Percentiles rank a stretch among this genome's conserved stretches.
Evolutionary conservation across 2,113 vertebrate species (phyloP).

Genomic region (Phaethon lepturus): DNA sequence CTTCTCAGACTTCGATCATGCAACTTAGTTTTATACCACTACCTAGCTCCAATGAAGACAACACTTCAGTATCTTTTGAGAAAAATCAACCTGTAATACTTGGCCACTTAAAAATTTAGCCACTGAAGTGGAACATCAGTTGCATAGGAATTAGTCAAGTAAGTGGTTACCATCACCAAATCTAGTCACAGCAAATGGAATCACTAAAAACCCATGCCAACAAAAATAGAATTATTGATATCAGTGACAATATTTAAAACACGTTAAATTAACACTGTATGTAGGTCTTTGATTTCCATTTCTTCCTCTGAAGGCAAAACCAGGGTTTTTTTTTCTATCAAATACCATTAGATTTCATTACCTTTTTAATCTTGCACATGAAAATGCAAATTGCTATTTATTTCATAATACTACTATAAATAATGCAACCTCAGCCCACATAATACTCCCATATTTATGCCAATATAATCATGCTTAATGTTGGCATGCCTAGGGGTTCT

Average conservation of each 20-base stretch:
- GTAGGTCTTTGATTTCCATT: background rate
- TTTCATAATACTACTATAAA: background rate
- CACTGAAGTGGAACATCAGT: background rate
- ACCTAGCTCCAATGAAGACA: background rate
- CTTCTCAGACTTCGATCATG: background rate
- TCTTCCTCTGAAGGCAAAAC: background rate
- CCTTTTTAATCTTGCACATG: background rate
- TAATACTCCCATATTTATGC: background rate
- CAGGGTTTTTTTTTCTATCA: background rate
- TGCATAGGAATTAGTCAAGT: background rate
- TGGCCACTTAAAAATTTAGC: background rate
- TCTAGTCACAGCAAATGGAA: background rate
- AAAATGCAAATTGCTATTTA: background rate
- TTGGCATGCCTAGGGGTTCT: background rate
- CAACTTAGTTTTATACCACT: background rate
- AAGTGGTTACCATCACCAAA: background rate
- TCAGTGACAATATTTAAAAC: background rate
- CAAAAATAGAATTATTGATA: background rate
- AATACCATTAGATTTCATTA: background rate
- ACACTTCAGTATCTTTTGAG: background rate
- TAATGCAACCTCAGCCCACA: background rate
- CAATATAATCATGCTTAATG: background rate
- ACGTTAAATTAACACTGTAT: background rate
- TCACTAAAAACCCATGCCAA: background rate
- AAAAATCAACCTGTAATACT: background rate